Conservation (phyloP, 2,797 vertebrate species). For the Acipenser ruthenus region DNA sequence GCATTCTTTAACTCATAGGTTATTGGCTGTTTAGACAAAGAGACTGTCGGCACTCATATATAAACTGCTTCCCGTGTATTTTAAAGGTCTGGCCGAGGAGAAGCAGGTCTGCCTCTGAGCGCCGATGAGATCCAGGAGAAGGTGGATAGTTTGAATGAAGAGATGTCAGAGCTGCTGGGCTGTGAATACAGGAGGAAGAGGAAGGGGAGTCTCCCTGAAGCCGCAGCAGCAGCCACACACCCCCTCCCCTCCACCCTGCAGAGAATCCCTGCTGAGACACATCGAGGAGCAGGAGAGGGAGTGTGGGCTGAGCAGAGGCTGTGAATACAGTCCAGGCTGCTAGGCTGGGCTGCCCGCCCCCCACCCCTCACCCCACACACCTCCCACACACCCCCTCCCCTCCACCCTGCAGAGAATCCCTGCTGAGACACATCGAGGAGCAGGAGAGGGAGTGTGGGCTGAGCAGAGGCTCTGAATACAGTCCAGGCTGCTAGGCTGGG, state of each 20-base stretch:
- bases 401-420: background rate
- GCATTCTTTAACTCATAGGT: no score
- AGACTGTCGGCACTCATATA: no score
- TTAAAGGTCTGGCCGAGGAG: background rate
- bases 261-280: background rate
- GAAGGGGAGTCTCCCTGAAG: background rate
- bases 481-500: no score
- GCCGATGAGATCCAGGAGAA: background rate
- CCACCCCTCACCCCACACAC: background rate
- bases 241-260: background rate
- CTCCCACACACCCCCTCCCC: background rate
- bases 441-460: constrained; percentile 1
- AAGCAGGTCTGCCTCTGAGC: background rate
- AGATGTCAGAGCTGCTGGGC: background rate
- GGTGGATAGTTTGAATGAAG: background rate
- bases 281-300: background rate
- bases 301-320: background rate
- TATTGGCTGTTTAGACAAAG: no score
- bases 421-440: background rate
- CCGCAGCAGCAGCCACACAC: background rate
- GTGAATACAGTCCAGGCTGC: background rate
- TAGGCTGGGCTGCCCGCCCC: no score
- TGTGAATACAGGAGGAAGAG: background rate
- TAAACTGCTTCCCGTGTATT: no score
- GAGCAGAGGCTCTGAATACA: background rate